Conservation (phyloP, 1,140 invertebrate genomes). For the Telenomus remus region DNA sequence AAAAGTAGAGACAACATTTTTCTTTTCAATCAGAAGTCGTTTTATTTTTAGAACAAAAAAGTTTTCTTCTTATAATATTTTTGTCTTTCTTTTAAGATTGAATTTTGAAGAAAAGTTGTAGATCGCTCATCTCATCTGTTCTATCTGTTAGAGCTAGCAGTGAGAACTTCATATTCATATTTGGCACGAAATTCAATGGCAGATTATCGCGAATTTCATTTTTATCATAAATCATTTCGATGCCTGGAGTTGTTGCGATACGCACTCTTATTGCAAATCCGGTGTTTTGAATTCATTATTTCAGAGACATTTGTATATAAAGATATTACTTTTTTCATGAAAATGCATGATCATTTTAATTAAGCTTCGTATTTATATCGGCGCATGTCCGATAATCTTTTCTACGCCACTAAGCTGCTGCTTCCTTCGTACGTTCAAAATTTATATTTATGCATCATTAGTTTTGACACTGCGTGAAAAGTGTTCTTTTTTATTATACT, state of each 20-base stretch:
- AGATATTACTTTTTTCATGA: conserved; percentile 54
- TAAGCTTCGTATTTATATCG: not conserved
- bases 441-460: conserved; percentile 3
- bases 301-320: conserved; percentile 51
- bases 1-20: no score
- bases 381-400: not conserved
- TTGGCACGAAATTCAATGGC: no score
- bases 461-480: conserved; percentile 12
- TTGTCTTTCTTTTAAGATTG: no score
- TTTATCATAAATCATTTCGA: conserved; percentile 15
- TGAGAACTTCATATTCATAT: conserved; percentile 44
- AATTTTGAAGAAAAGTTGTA: no score
- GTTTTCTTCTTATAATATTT: no score
- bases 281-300: conserved; percentile 50
- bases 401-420: not conserved
- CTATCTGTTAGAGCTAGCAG: conserved; percentile 32
- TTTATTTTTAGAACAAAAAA: no score
- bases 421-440: not conserved
- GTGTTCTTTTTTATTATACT: conserved; percentile 2
- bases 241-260: conserved; percentile 31
- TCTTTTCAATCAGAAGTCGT: no score
- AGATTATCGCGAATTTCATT: no score
- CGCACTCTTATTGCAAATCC: conserved; percentile 50
- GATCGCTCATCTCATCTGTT: conserved; percentile 47
- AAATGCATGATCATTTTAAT: conserved; percentile 47